Evolutionary conservation across 1,140 invertebrate genomes (phyloP), one percentile per base, ranked within the genome.

Genomic region (Solenopsis fugax): DNA sequence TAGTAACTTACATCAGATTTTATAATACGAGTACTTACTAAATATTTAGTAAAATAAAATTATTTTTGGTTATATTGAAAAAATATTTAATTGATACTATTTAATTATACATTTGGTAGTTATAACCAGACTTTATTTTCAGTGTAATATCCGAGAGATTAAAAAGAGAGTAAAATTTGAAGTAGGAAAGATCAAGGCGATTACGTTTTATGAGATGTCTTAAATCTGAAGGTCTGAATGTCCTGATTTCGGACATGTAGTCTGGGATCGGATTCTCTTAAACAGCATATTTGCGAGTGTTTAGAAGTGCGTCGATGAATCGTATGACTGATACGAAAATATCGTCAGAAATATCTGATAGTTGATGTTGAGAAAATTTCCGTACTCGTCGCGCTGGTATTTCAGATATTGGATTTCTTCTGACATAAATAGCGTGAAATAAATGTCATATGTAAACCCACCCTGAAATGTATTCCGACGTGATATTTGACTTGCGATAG

Each of bases 371-470:
- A 73, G 54, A 56, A 73, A 48, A 84, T 75, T 75, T 56, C 29
- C 45, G 34, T 48, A 73, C 67, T 54, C 21, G 24, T 73, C 52
- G 41, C 24, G 64, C 64, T 65, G 54, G 41, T 75, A 50, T 73
- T 73, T 84, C 56, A 56, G 54, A 50, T 75, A 75, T 84, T 73
- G 80, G 69, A 84, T 73, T 73, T 60, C 67, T 84, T 73, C 41
- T 64, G 80, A 84, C 69, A 73, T 84, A 84, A 73, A 84, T 84
- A 84, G 80, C 80, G 80, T 84, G 54, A 75, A 84, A 84, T 84
- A 84, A 84, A 84, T 75, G 80, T 84, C 80, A 73, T 75, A 48
- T 37, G 69, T 84, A 84, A 75, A 84, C 54, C 45, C 69, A 48
- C 37, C 54, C 80, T 50, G 58, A 58, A 84, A 84, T 73, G 41